Percentiles rank a stretch among this genome's conserved stretches.
These are phyloP conservation scores for Myotis planiceps DNA, from an alignment of 2,797 vertebrate species.

Conservation along the genomic window DNA sequence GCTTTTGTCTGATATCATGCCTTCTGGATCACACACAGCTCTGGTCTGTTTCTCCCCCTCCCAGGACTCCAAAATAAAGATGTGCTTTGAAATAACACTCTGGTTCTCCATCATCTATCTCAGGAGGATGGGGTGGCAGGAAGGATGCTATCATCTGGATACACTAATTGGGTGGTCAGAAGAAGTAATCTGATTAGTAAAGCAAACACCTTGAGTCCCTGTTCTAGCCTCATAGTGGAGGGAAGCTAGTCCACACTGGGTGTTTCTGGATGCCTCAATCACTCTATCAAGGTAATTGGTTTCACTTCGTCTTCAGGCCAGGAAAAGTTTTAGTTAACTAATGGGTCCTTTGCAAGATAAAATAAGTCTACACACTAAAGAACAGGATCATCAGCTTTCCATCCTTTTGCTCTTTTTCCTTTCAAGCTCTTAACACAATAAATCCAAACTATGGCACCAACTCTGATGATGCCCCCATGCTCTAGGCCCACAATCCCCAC, in stretches of 20 bases:
- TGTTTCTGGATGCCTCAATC: background rate
- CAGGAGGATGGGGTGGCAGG: too few relatives aligned
- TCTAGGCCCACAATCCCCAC: background rate
- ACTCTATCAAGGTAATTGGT: background rate
- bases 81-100: background rate
- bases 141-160: background rate
- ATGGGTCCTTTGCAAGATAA: background rate
- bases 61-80: background rate
- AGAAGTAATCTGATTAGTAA: background rate
- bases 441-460: background rate
- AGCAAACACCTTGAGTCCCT: background rate
- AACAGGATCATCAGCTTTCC: background rate
- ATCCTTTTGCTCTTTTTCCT: background rate
- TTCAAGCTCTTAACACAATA: background rate
- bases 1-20: background rate
- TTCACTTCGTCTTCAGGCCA: background rate
- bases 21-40: background rate
- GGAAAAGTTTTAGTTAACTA: background rate
- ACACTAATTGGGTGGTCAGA: background rate
- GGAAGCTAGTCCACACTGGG: background rate
- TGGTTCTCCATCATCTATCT: background rate
- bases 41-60: background rate
- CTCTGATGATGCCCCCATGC: fast-evolving
- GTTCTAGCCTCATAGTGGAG: background rate
- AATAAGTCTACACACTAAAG: background rate